Evolutionary conservation across 2,888 invertebrate species (phyloP), one percentile per base, ranked within the genome.

Genomic region (Nephrocerus scutellatus): DNA sequence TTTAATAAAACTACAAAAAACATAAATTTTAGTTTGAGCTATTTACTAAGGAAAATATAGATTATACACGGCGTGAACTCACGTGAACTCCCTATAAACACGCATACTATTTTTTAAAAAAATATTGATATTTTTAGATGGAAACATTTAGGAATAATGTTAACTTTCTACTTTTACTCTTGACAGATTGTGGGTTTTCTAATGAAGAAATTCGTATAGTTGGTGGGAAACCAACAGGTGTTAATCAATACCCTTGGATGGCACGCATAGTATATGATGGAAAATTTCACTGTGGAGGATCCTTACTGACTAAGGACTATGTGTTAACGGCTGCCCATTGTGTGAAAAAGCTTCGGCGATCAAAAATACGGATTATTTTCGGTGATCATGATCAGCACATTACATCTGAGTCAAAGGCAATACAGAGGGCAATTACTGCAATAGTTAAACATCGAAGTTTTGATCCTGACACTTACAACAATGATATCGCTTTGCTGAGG

Each of bases 301-400:
- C 87, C 3, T 72, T 89, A 19, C 72, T 90, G 29, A 85, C 84
- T 38, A 80, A 82, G 29, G 84, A 87, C 66, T 87, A 85, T 62
- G 85, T 89, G 41, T 72, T 90, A 38, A 88, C 89, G 1, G 89
- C 89, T 1, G 89, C 89, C 3, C 89, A 89, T 71, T 89, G 89
- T 61, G 82, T 89, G 2, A 66, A 68, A 34, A 86, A 86, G 52
- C 63, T 89, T 24, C 80, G 84, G 56, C 74, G 82, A 25, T 83
- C 86, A 0, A 86, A 84, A 64, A 86, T 89, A 49, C 76, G 87
- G 22, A 77, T 89, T 4, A 80, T 88, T 47, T 75, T 89, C 24
- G 88, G 88, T 2, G 88, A 88, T 66, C 84, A 89, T 57, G 86
- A 89, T 62, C 86, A 87, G 65, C 82, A 82, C 34, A 74, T 82